Conservation (phyloP, 2,797 vertebrate species). For the Uromys caudimaculatus region DNA sequence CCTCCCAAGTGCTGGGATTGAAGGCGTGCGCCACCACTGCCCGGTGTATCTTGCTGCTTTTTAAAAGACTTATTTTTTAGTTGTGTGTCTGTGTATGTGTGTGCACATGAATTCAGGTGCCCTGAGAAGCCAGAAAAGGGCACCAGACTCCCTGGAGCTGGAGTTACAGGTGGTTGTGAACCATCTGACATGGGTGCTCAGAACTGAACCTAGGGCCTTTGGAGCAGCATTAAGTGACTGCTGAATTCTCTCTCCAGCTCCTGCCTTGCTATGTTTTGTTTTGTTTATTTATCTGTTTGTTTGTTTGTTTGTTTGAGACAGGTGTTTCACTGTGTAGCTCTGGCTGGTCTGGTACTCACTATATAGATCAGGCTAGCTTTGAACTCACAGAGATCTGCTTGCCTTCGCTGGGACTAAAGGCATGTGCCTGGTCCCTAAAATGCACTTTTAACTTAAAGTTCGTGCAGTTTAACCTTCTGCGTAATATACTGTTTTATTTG, state of each 20-base stretch:
- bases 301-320: not conserved
- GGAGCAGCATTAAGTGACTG: not conserved
- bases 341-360: not conserved
- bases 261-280: not conserved
- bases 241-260: not conserved
- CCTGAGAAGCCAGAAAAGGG: not conserved
- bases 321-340: not conserved
- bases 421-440: not conserved
- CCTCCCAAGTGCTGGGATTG: too few relatives aligned
- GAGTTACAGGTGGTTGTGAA: not conserved
- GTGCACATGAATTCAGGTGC: not conserved
- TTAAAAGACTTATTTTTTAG: not conserved
- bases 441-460: not conserved
- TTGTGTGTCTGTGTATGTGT: not conserved
- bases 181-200: not conserved
- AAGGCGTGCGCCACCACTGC: too few relatives aligned
- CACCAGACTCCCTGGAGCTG: not conserved
- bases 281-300: not conserved
- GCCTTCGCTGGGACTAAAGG: not conserved
- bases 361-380: not conserved
- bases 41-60: not conserved
- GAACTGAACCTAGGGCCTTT: not conserved
- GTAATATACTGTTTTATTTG: slow-evolving; percentile 21
- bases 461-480: not conserved
- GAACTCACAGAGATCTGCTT: not conserved